These are phyloP conservation scores for Drosophila conformis DNA, from an alignment of 2,888 invertebrate genomes.

Conservation along the genomic window DNA sequence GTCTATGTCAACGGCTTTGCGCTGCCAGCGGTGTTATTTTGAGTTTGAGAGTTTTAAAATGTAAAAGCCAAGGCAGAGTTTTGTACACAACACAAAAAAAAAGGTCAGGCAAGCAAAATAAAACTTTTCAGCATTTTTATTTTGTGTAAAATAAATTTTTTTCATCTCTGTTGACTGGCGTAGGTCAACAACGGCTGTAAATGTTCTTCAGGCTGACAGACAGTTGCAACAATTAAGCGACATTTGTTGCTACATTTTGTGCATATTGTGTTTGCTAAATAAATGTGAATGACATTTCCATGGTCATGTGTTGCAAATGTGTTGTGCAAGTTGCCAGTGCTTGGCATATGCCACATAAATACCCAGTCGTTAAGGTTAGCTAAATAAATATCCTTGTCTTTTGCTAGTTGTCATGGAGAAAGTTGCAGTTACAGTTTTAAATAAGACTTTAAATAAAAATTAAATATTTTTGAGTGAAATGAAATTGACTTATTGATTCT, in stretches of 20 bases:
- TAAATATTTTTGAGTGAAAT: background rate
- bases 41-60: slow-evolving; percentile 45
- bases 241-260: slow-evolving; percentile 60
- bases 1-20: slow-evolving; percentile 61
- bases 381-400: background rate
- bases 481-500: background rate
- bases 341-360: background rate
- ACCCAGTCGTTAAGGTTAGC: background rate
- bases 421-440: background rate
- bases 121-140: slow-evolving; percentile 44
- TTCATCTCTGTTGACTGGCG: slow-evolving; percentile 9
- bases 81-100: background rate
- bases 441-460: background rate
- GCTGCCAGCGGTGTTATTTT: slow-evolving; percentile 40
- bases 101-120: slow-evolving; percentile 14
- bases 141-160: slow-evolving; percentile 11
- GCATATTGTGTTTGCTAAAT: slow-evolving; percentile 45
- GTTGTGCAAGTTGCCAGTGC: background rate
- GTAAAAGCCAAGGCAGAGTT: slow-evolving; percentile 34
- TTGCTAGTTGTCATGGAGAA: too few relatives aligned
- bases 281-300: slow-evolving; percentile 29
- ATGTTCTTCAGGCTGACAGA: slow-evolving; percentile 58
- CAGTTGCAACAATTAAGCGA: slow-evolving; percentile 65
- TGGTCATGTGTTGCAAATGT: slow-evolving; percentile 1
- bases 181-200: slow-evolving; percentile 36